phyloP scores from a whole-genome alignment of 2,888 invertebrate species.

The Apamea crenata region DNA sequence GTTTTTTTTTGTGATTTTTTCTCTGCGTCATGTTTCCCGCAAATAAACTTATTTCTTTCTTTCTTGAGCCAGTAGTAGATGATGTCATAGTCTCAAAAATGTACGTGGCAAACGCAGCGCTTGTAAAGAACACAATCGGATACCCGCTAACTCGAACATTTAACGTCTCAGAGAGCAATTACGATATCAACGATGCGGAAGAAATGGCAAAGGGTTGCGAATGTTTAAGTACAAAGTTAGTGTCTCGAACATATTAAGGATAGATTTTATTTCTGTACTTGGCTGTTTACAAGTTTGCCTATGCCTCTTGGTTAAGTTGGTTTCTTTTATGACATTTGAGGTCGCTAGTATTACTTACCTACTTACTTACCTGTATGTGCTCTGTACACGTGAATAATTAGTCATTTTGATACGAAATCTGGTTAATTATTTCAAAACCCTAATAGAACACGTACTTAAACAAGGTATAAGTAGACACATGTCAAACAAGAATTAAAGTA shows the following conservation, averaged over 20 bases:
- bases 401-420: no score
- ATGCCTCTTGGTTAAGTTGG: no score
- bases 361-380: no score
- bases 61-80: neutral
- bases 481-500: conserved; percentile 46
- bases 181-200: conserved; percentile 32
- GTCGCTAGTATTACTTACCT: no score
- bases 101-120: neutral
- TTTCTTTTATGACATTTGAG: no score
- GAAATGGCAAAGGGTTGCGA: conserved; percentile 33
- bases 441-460: conserved; percentile 41
- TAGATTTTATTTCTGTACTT: no score
- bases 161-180: conserved; percentile 32
- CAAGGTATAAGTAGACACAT: conserved; percentile 27
- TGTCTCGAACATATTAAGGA: conserved; percentile 26
- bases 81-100: neutral
- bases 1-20: neutral
- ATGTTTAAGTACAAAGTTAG: conserved; percentile 45
- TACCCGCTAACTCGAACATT: conserved; percentile 17
- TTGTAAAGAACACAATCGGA: conserved; percentile 1
- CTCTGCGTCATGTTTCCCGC: neutral
- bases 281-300: no score
- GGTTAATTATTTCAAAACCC: no score
- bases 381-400: no score
- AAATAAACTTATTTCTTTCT: neutral